Conservation (phyloP, 2,797 vertebrate species). For the Taenioides sp. region DNA sequence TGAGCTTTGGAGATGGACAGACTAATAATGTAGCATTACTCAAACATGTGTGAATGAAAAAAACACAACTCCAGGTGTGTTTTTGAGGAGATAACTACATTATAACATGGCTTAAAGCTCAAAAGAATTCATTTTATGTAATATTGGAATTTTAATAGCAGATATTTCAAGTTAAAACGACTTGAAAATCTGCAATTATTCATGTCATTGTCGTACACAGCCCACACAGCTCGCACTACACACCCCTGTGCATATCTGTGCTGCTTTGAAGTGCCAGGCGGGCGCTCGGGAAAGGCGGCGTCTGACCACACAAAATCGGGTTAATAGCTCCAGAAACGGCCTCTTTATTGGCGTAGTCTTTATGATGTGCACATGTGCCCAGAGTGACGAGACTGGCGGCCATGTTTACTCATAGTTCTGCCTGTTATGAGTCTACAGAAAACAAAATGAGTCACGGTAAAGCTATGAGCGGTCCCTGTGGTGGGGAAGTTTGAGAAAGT, state of each 20-base stretch:
- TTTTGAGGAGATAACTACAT: too few species aligned
- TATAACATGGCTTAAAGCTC: too few species aligned
- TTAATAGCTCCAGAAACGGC: background rate
- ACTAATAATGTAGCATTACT: too few species aligned
- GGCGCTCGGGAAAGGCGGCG: background rate
- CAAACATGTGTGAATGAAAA: too few species aligned
- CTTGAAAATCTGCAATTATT: background rate
- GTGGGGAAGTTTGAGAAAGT: background rate
- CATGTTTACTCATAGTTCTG: background rate
- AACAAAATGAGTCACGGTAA: background rate
- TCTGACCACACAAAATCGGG: constrained; percentile 1
- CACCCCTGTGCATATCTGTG: background rate
- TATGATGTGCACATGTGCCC: background rate
- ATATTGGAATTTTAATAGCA: too few species aligned
- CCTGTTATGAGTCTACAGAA: background rate
- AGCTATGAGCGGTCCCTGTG: background rate
- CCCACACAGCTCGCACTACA: background rate
- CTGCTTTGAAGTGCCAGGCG: background rate
- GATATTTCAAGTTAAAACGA: too few species aligned
- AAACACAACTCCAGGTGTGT: too few species aligned
- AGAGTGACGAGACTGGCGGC: background rate
- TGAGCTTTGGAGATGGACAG: too few species aligned
- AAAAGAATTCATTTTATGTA: too few species aligned
- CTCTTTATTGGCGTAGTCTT: background rate
- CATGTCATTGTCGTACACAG: background rate